phyloP scores from a whole-genome alignment of 2,888 invertebrate genomes.

The Synergus laeviventris region DNA sequence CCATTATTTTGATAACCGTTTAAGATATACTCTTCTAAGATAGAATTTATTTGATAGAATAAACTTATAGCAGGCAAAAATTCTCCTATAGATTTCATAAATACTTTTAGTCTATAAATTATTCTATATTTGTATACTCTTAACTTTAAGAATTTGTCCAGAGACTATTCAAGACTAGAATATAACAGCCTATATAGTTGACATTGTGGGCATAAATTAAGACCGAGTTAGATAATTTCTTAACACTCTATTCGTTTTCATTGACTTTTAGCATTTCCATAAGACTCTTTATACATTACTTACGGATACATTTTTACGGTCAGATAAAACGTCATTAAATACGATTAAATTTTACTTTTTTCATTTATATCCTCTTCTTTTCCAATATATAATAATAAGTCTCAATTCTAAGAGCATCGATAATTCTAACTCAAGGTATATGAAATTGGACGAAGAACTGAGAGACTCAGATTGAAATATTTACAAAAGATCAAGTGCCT shows the following conservation, averaged over 20 bases:
- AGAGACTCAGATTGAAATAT: conserved; percentile 50
- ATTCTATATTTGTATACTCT: not conserved
- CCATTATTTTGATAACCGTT: conserved; percentile 26
- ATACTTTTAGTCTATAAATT: conserved; percentile 27
- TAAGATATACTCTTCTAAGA: conserved; percentile 17
- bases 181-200: conserved; percentile 34
- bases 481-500: conserved; percentile 58
- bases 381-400: conserved; percentile 19
- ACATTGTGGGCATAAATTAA: conserved; percentile 17
- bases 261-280: conserved; percentile 39
- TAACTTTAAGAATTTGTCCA: conserved; percentile 18
- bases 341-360: conserved; percentile 38
- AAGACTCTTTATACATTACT: conserved; percentile 36
- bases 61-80: conserved; percentile 10
- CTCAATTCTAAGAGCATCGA: conserved; percentile 34
- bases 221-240: conserved; percentile 37
- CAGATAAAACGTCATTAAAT: conserved; percentile 35
- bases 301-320: conserved; percentile 39
- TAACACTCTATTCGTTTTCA: conserved; percentile 41
- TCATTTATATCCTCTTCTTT: conserved; percentile 18
- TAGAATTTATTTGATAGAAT: conserved; percentile 34
- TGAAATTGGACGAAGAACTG: conserved; percentile 50
- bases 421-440: conserved; percentile 30
- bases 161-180: conserved; percentile 34
- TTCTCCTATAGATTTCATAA: conserved; percentile 5